These are phyloP conservation scores for Rhombomys opimus DNA, from an alignment of 2,113 vertebrate genomes.

Conservation along the genomic window DNA sequence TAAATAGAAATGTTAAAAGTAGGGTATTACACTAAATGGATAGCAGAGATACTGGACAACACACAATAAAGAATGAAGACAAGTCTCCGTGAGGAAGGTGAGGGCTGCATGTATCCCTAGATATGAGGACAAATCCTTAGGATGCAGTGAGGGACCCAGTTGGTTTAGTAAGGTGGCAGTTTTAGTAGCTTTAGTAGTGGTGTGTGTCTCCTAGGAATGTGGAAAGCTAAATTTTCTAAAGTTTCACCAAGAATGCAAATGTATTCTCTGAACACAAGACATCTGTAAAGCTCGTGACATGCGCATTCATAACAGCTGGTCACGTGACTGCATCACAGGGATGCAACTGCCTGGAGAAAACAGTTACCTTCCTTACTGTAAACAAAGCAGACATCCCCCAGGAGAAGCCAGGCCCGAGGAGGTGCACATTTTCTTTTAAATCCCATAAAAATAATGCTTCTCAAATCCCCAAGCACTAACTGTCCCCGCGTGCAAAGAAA, in stretches of 20 bases:
- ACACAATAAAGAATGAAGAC: neutral
- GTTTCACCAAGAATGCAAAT: neutral
- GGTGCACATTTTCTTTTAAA: neutral
- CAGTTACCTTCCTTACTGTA: neutral
- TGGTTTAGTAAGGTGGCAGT: neutral
- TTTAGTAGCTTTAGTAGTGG: neutral
- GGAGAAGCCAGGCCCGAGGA: neutral
- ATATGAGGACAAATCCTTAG: neutral
- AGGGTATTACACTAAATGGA: neutral
- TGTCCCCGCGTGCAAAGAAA: neutral
- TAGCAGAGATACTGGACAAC: neutral
- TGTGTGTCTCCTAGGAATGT: neutral
- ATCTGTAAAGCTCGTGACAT: slow-evolving; percentile 20
- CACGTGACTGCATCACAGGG: slow-evolving; percentile 1
- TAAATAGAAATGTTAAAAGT: neutral
- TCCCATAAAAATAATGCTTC: neutral
- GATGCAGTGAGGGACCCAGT: neutral
- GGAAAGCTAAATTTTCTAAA: neutral
- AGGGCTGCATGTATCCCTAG: neutral
- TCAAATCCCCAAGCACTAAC: neutral
- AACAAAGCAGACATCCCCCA: neutral
- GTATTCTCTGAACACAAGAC: slow-evolving; percentile 35
- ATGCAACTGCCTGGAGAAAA: neutral
- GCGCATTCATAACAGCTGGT: neutral
- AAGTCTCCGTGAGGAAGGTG: too few relatives aligned